These are phyloP conservation scores for Caenorhabditis sp. DNA, from an alignment of 2,888 invertebrate species.

Conservation along the genomic window DNA sequence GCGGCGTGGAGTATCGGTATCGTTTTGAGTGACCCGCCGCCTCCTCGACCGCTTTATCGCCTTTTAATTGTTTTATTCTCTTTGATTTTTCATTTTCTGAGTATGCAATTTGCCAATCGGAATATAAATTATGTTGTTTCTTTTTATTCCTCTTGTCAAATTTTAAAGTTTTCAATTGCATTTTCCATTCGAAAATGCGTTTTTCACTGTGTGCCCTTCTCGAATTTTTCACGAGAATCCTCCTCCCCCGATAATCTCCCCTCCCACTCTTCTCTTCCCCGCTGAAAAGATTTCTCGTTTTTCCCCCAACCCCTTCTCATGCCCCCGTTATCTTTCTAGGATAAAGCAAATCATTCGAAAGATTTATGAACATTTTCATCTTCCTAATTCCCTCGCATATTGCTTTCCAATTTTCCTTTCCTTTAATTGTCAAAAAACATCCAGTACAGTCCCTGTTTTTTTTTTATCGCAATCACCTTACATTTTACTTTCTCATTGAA, in stretches of 20 bases:
- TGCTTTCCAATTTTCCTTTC: constrained; percentile 36
- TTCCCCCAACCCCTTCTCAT: background rate
- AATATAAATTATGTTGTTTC: constrained; percentile 32
- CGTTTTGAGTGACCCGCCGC: constrained; percentile 40
- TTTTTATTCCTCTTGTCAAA: constrained; percentile 26
- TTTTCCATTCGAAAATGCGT: constrained; percentile 49
- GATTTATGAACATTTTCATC: constrained; percentile 31
- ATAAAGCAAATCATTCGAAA: constrained; percentile 49
- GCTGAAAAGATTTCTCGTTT: constrained; percentile 48
- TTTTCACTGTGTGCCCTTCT: constrained; percentile 48
- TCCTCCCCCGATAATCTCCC: constrained; percentile 19
- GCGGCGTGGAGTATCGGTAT: constrained; percentile 41
- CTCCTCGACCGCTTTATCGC: constrained; percentile 41
- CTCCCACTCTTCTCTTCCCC: constrained; percentile 39
- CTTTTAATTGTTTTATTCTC: constrained; percentile 53
- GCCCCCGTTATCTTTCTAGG: constrained; percentile 46
- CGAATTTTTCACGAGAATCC: constrained; percentile 59
- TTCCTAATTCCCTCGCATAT: constrained; percentile 29
- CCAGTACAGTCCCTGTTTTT: constrained; percentile 12
- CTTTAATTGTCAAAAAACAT: constrained; percentile 27
- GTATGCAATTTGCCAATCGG: constrained; percentile 23
- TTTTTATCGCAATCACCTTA: constrained; percentile 11
- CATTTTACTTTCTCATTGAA: constrained; percentile 9
- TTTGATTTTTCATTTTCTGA: constrained; percentile 23
- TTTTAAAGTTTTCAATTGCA: constrained; percentile 15